phyloP scores from a whole-genome alignment of 2,888 invertebrate species.

The Kuschelorhynchus macadamiae region DNA sequence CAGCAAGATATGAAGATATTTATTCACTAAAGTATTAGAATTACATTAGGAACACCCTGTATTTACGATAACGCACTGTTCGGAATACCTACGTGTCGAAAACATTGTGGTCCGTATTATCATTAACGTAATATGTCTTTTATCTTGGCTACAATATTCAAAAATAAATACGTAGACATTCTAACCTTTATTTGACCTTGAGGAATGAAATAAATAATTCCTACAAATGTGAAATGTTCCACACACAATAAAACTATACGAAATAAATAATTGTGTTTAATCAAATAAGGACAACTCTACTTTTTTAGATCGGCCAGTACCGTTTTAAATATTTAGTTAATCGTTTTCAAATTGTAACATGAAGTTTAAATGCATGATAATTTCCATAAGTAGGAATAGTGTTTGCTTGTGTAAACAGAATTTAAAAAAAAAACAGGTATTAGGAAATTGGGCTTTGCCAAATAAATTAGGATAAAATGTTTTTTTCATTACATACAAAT shows the following conservation, averaged over 20 bases:
- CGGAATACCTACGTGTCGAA: too few species aligned
- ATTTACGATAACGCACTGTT: too few species aligned
- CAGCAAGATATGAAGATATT: too few species aligned
- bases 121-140: neutral
- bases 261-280: conserved; percentile 37
- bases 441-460: too few species aligned
- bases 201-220: conserved; percentile 24
- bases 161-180: conserved; percentile 6
- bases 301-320: conserved; percentile 37
- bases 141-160: conserved; percentile 17
- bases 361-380: neutral
- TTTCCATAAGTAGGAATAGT: too few species aligned
- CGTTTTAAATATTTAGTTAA: conserved; percentile 23
- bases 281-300: conserved; percentile 42
- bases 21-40: too few species aligned
- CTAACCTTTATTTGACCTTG: conserved; percentile 39
- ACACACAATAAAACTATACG: conserved; percentile 27
- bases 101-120: too few species aligned
- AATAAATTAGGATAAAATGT: too few species aligned
- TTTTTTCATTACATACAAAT: too few species aligned
- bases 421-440: too few species aligned
- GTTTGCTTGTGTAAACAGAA: too few species aligned
- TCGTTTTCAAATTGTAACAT: conserved; percentile 11
- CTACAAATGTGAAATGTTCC: conserved; percentile 33
- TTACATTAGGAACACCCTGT: too few species aligned